Percentiles rank a stretch among this genome's conserved stretches.
phyloP scores from a whole-genome alignment of 2,113 vertebrate genomes.

The Romanogobio albipinnatus region DNA sequence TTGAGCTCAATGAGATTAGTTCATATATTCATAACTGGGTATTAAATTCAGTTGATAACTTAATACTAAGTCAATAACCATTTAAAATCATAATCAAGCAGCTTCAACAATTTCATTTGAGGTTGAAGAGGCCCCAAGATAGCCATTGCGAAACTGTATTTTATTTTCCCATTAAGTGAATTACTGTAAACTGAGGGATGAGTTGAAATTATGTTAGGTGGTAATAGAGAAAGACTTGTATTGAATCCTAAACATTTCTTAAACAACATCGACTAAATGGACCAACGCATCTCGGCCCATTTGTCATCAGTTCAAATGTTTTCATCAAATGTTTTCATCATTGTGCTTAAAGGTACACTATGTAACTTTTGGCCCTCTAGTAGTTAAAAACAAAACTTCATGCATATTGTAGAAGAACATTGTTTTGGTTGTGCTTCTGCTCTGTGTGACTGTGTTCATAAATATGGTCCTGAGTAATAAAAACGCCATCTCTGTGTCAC shows the following conservation, averaged over 20 bases:
- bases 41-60: background rate
- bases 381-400: no score
- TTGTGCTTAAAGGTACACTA: background rate
- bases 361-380: no score
- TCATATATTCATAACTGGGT: background rate
- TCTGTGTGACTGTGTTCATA: no score
- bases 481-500: no score
- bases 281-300: background rate
- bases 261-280: background rate
- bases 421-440: no score
- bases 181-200: background rate
- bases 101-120: background rate
- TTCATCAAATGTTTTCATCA: background rate
- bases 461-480: background rate
- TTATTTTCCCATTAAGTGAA: background rate
- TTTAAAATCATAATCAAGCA: conserved; percentile 18
- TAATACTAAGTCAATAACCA: conserved; percentile 8
- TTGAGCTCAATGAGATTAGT: background rate
- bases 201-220: background rate
- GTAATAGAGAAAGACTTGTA: background rate
- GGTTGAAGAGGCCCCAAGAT: background rate
- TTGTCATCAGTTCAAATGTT: background rate
- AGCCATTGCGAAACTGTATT: background rate
- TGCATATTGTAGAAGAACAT: no score
- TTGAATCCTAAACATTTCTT: background rate